Base-by-base conservation (phyloP, 2,888 invertebrate species). In the Hirtodrosophila duncani region DNA sequence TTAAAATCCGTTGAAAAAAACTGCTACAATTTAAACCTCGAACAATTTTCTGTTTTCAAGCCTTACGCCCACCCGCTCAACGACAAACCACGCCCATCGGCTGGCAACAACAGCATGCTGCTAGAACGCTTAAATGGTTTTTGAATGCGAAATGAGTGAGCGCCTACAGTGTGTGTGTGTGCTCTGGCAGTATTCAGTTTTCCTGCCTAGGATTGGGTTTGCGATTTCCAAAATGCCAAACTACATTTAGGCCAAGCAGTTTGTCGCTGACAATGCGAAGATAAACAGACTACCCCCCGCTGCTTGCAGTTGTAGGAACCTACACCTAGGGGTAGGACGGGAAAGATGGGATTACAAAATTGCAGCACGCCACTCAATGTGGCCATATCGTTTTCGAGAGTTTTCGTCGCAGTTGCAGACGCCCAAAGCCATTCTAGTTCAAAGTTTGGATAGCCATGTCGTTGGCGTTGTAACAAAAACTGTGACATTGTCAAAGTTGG, bases 221-320 rank as follows among this genome's bases (percentile, higher is more conserved):
- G 38, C 13, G 31, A 39, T 66, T 49, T 66, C 51, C 70, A 46
- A 74, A 72, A 78, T 72, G 79, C 60, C 67, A 67, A 51, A 63
- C 44, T 50, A 33, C 60, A 49, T 53, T 57, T 44, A 24, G 29
- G 36, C 36, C 5, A 17, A 0, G 36, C 17, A 16, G 20, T 17
- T 31, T 36, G 48, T 46, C 58, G 49, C 42, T 53, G 64, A 64
- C 62, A 65, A 78, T 24, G 53, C 38, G 51, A 65, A 57, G 74
- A 78, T 69, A 80, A 74, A 72, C 74, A 65, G 70, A 50, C 52
- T 51, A 43, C 67, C 77, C 63, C 60, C 46, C 60, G 79, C 77
- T 70, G n/a, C 33, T 42, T 44, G 18, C 55, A 51, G 46, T 23
- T 11, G 18, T 11, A 10, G 17, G 16, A 30, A 39, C 16, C 26